Percentiles rank a stretch among this genome's conserved stretches.
These are phyloP conservation scores for Aramus guarauna DNA, from an alignment of 2,113 vertebrate genomes.

Conservation along the genomic window DNA sequence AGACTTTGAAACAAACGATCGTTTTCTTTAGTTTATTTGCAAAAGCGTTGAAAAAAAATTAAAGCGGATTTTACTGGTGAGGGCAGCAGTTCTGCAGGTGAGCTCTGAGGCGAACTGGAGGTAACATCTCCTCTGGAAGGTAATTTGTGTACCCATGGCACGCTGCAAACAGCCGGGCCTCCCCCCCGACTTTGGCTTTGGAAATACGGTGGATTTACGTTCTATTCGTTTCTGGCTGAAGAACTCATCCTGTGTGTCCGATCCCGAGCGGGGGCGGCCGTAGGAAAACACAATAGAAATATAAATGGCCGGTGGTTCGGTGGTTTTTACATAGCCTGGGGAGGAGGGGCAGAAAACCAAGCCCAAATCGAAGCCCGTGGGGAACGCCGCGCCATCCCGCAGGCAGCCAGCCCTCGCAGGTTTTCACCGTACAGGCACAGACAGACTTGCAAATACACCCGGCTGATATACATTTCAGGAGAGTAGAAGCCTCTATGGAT, in stretches of 20 bases:
- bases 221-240: background rate
- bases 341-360: background rate
- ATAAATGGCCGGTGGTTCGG: background rate
- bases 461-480: conserved; percentile 12
- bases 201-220: background rate
- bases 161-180: background rate
- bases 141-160: background rate
- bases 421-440: background rate
- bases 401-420: background rate
- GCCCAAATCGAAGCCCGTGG: background rate
- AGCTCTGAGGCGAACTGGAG: background rate
- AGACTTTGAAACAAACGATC: background rate
- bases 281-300: background rate
- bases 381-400: background rate
- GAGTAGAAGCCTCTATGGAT: conserved; percentile 12
- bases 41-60: background rate
- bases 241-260: background rate
- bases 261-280: background rate
- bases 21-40: conserved; percentile 28
- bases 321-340: background rate
- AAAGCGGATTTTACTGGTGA: background rate
- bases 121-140: background rate
- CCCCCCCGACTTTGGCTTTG: background rate
- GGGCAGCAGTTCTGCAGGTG: background rate
- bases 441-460: background rate